phyloP scores from a whole-genome alignment of 2,797 vertebrate species.

The Parambassis ranga region DNA sequence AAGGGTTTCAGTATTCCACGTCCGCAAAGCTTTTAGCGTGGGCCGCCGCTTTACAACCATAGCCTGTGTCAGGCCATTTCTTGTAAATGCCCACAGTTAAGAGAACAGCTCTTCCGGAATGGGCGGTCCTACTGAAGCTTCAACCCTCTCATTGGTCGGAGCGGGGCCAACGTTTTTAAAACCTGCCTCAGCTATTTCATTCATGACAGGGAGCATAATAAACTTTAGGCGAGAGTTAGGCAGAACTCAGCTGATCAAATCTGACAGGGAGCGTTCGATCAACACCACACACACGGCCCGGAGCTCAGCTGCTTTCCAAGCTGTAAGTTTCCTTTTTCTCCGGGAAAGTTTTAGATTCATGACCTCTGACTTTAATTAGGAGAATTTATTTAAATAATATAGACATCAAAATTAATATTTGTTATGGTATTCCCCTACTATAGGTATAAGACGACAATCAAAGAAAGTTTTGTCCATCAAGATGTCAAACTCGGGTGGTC shows the following conservation, averaged over 20 bases:
- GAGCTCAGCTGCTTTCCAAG: background rate
- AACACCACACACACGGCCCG: background rate
- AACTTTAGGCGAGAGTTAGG: conserved; percentile 8
- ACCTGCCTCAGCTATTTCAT: conserved; percentile 36
- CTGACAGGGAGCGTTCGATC: conserved; percentile 12
- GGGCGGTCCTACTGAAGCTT: conserved; percentile 5
- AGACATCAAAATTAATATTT: background rate
- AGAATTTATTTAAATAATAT: background rate
- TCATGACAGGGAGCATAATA: conserved; percentile 45
- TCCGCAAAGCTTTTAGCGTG: conserved; percentile 37
- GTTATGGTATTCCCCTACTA: background rate
- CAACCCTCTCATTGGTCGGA: conserved; percentile 51
- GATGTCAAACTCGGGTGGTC: conserved; percentile 89
- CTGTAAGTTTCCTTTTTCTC: conserved; percentile 58
- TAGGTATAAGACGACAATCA: background rate
- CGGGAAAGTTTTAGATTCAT: too few species aligned
- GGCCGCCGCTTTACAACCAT: conserved; percentile 43
- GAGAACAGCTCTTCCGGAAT: conserved; percentile 69
- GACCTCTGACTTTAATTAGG: background rate
- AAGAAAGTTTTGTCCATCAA: conserved; percentile 15
- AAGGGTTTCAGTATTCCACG: conserved; percentile 14
- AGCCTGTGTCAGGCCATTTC: conserved; percentile 78
- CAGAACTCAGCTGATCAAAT: conserved; percentile 15
- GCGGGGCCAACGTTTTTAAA: conserved; percentile 4
- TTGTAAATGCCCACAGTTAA: conserved; percentile 83